phyloP scores from a whole-genome alignment of 2,113 vertebrate genomes.

The Brachirus orientalis region DNA sequence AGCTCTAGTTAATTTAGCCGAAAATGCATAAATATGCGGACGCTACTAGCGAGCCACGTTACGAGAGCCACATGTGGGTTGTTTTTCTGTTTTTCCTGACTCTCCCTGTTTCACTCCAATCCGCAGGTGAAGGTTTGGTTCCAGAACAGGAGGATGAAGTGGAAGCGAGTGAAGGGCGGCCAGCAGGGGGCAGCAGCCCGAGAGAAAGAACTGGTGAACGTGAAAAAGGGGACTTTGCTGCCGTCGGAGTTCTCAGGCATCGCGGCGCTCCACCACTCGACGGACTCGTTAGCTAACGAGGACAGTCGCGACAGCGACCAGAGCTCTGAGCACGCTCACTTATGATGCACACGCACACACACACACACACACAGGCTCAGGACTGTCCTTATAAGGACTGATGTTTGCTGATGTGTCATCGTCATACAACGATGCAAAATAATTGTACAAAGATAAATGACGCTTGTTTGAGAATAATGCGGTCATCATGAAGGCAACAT shows the following conservation, averaged over 20 bases:
- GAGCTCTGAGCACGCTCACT: constrained; percentile 96
- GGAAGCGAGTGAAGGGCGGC: constrained; percentile 98
- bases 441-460: constrained; percentile 64
- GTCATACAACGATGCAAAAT: constrained; percentile 69
- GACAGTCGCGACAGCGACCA: constrained; percentile 98
- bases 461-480: constrained; percentile 26
- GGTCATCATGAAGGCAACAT: constrained; percentile 40
- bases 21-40: too few relatives aligned
- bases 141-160: constrained; percentile 98
- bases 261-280: constrained; percentile 88
- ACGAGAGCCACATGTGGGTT: too few relatives aligned
- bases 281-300: constrained; percentile 93
- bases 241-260: constrained; percentile 95
- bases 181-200: constrained; percentile 95
- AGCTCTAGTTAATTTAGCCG: too few relatives aligned
- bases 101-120: constrained; percentile 10
- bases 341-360: constrained; percentile 84
- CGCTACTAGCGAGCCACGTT: too few relatives aligned
- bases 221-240: constrained; percentile 95
- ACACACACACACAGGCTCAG: constrained; percentile 71
- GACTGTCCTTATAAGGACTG: constrained; percentile 76
- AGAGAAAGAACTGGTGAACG: constrained; percentile 97
- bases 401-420: constrained; percentile 66
- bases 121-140: constrained; percentile 98
- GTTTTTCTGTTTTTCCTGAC: background rate